A percentile compares a stretch with the other conserved stretches of the same genome.
Conservation (phyloP, 1,140 invertebrate species). For the Monochamus saltuarius region DNA sequence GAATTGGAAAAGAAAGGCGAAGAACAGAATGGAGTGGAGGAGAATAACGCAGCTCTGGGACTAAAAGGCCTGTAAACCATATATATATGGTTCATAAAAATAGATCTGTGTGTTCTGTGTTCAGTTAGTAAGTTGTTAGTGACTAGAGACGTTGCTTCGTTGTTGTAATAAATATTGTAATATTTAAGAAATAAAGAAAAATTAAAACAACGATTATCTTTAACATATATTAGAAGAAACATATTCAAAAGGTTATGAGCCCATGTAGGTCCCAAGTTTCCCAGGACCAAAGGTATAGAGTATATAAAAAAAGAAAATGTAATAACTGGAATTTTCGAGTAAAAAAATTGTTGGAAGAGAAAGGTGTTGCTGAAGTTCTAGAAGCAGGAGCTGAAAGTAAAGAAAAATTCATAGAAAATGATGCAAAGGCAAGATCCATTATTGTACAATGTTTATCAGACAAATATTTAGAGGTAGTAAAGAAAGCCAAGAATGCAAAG, state of each 20-base stretch:
- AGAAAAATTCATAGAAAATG: constrained; percentile 11
- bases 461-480: constrained; percentile 17
- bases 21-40: too few relatives aligned
- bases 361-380: constrained; percentile 3
- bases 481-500: constrained; percentile 21
- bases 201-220: too few relatives aligned
- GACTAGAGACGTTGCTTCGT: too few relatives aligned
- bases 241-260: constrained; percentile 5
- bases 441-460: constrained; percentile 21
- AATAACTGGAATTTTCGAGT: constrained; percentile 21
- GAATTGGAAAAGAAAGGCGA: too few relatives aligned
- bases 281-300: not conserved
- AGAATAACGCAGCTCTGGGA: too few relatives aligned
- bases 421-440: constrained; percentile 18
- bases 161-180: too few relatives aligned
- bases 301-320: not conserved
- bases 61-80: too few relatives aligned
- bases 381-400: constrained; percentile 9
- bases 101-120: too few relatives aligned
- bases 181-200: too few relatives aligned
- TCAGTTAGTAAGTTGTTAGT: too few relatives aligned
- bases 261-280: not conserved
- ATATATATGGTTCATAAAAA: too few relatives aligned
- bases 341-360: constrained; percentile 12
- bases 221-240: too few relatives aligned